Evolutionary conservation across 1,140 invertebrate species (phyloP), one percentile per base, ranked within the genome.

Genomic region (Lanistes nyassanus): DNA sequence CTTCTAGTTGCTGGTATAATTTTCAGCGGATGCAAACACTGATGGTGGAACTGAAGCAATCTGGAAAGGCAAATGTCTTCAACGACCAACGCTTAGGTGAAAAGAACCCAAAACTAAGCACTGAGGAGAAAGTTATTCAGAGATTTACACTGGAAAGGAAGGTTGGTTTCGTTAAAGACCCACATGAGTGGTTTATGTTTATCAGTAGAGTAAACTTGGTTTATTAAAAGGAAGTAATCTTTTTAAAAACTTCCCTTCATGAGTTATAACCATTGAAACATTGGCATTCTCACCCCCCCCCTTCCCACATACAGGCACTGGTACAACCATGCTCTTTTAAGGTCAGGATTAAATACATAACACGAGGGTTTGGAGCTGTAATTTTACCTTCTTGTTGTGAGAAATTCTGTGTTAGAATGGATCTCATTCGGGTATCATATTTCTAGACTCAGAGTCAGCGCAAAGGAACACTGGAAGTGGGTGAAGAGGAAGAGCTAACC

Each of bases 21-120:
- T 78, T 83, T 66, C 79, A 93, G 91, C 91, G 97, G 75, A 95
- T 95, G 83, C 91, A 93, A 75, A 98, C 96, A 0, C 83, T 98
- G 3, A 92, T 97, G 0, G 92, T 94, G 75, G 96, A 98, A 87
- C 96, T 94, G 86, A 93, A 93, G 79, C 84, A 94, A 0, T 93
- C 94, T 86, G 92, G 94, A 77, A 88, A 98, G 86, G 92, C 92
- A 0, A 98, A 97, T 87, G 91, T 93, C 53, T 96, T 98, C 80
- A 88, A 94, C 55, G 97, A 98, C 84, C 92, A 93, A 80, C 92
- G 97, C 84, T 95, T 98, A 83, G 95, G 95, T 23, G 95, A 97
- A 88, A 93, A 92, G 78, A 93, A 94, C 86, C 86, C 85, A 34
- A 87, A 88, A 4, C 91, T 96, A 85, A 91, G 92, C 0, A 87